Evolutionary conservation across 2,113 vertebrate genomes (phyloP), one percentile per base, ranked within the genome.

Genomic region (Salvelinus fontinalis): DNA sequence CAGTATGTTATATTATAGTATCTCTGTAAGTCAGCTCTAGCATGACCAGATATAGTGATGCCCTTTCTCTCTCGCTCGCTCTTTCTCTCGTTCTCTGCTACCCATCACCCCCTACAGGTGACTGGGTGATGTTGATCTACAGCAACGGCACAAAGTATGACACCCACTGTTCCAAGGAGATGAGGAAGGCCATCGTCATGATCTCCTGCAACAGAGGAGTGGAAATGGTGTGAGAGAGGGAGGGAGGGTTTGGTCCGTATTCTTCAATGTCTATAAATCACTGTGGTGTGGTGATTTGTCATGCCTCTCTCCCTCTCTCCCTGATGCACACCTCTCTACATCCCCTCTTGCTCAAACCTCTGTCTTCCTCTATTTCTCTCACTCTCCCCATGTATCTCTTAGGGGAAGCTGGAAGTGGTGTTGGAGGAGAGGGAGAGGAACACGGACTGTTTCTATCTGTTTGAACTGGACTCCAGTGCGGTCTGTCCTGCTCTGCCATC

Each of bases 41-140:
- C 51, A 54, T 18, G 51, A 54, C 51, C 51, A 18, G 39, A 44
- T 54, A 54, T 18, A 18, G 51, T 54, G 51, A 54, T 18, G 14
- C 12, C 16, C 51, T 54, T 5, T 54, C 16, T 51, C 12, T 34
- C 34, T 8, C 7, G 3, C 59, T 67, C 18, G 49, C 8, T 80
- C 9, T 75, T 27, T 44, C 73, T 68, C 1, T 81, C 18, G 76
- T 1, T 81, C 34, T 60, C 65, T 82, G 13, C 70, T 59, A 65
- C 64, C 74, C 67, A 13, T 20, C 79, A 20, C 24, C 16, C 85
- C 7, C 83, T 79, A 59, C 87, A 99, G 98, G 92, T 92, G 95
- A 97, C 73, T 99, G 96, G 97, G 95, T 99, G 88, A 91, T 98
- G 93, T 89, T 99, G 68, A 93, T 93, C 79, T 99, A 99, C 83